Conservation (phyloP, 2,113 vertebrate species). For the Oenanthe oenanthe region DNA sequence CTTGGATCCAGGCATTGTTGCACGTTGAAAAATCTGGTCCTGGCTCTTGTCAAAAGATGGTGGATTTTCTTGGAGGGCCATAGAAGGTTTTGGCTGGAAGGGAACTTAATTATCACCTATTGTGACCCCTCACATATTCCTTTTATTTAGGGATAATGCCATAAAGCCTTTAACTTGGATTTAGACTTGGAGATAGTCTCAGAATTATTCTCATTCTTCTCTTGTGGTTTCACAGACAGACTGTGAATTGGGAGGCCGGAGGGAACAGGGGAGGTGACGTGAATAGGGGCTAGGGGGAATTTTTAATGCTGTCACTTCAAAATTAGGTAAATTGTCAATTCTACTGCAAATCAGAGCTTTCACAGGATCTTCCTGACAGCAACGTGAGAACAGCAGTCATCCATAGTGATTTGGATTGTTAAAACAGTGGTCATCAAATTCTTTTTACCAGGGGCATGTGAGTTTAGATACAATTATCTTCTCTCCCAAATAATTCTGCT, state of each 20-base stretch:
- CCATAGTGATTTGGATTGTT: neutral
- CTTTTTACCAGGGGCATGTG: neutral
- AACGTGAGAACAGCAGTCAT: neutral
- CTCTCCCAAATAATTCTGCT: neutral
- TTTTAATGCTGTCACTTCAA: neutral
- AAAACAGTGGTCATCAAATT: neutral
- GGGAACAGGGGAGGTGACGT: neutral
- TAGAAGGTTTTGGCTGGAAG: constrained; percentile 37
- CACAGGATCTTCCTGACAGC: neutral
- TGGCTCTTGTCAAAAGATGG: neutral
- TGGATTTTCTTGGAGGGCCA: constrained; percentile 20
- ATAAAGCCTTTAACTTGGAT: neutral
- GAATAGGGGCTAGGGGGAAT: neutral
- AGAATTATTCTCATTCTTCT: rapidly evolving
- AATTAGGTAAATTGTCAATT: neutral
- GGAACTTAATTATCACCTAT: constrained; percentile 9
- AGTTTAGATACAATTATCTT: neutral
- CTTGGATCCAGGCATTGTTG: constrained; percentile 43
- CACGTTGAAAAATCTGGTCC: neutral
- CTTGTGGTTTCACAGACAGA: neutral
- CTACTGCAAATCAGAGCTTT: neutral
- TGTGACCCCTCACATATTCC: constrained; percentile 8
- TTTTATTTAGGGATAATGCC: neutral
- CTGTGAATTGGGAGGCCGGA: neutral
- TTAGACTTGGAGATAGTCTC: neutral